Evolutionary conservation across 2,888 invertebrate genomes (phyloP), one percentile per base, ranked within the genome.

Genomic region (Lysandra bellargus): DNA sequence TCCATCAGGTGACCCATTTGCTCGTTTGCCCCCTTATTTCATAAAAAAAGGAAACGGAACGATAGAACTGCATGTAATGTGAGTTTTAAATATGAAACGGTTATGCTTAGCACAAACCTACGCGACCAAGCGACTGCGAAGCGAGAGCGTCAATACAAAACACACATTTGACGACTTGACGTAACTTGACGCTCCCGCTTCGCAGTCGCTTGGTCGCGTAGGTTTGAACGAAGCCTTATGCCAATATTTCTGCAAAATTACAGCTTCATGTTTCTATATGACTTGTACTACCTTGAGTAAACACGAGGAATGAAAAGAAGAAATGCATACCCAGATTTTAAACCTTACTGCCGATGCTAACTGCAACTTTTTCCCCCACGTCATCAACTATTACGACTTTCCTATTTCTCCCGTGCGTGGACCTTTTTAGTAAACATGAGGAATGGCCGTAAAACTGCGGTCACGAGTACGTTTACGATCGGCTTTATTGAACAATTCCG

Each of bases 401-500:
- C 14, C 4, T 6, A 69, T 33, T 69, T 69, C 69, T 69, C 69
- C 69, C 69, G 69, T 37, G 12, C 69, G 69, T 69, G 12, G 33
- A 69, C 69, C 69, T 69, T 69, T 84, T 80, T 80, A 82, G 86
- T 87, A 85, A 86, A 85, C 85, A 86, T 83, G 82, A 86, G 88
- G 88, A 90, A 90, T 90, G 88, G 86, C 79, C 81, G 81, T 83
- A 80, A 81, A 72, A 82, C 80, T 84, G 84, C 84, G 88, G 87
- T 86, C 87, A 86, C 86, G 86, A 87, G 86, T 85, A 85, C 86
- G 87, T 89, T 90, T 91, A 91, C 89, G 89, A 88, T 89, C 87
- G 87, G 89, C 86, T 89, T 90, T 92, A 92, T 91, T 89, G 90
- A 90, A 91, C 91, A 90, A 88, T 92, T 91, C 91, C 91, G 92